Conservation (phyloP, 2,888 invertebrate species). For the Dryobotodes eremita region DNA sequence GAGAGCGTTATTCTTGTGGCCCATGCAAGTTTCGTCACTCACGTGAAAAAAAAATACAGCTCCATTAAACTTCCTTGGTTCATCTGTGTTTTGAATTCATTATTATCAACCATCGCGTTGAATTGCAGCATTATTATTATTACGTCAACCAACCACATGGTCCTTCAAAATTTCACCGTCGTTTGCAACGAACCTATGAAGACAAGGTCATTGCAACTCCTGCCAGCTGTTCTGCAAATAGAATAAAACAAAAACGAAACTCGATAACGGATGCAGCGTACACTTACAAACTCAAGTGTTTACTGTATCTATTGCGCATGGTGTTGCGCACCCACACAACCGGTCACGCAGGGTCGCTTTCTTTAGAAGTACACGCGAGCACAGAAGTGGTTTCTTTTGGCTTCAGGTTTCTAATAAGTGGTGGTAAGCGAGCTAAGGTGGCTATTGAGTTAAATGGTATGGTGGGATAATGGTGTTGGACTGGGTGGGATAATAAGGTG, state of each 20-base stretch:
- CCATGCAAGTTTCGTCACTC: neutral
- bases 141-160: too few relatives aligned
- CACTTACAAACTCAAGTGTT: conserved; percentile 44
- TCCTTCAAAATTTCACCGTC: conserved; percentile 10
- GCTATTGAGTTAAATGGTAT: conserved; percentile 51
- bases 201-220: conserved; percentile 19
- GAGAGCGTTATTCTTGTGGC: neutral
- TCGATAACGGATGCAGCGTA: conserved; percentile 35
- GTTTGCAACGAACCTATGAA: conserved; percentile 1
- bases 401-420: conserved; percentile 60
- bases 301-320: conserved; percentile 43
- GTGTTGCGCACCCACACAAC: conserved; percentile 53
- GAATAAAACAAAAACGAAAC: conserved; percentile 11
- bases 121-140: neutral
- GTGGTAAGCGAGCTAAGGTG: conserved; percentile 30
- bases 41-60: neutral
- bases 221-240: neutral
- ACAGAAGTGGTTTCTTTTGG: conserved; percentile 47
- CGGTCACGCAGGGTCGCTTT: conserved; percentile 70
- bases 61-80: neutral
- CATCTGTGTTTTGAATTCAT: neutral
- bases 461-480: conserved; percentile 17
- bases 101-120: too few relatives aligned
- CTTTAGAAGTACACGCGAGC: conserved; percentile 60
- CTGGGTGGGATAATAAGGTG: conserved; percentile 26